Percentiles rank a stretch among this genome's conserved stretches.
Conservation (phyloP, 2,797 vertebrate genomes). For the Pseudomugil tenellus region DNA sequence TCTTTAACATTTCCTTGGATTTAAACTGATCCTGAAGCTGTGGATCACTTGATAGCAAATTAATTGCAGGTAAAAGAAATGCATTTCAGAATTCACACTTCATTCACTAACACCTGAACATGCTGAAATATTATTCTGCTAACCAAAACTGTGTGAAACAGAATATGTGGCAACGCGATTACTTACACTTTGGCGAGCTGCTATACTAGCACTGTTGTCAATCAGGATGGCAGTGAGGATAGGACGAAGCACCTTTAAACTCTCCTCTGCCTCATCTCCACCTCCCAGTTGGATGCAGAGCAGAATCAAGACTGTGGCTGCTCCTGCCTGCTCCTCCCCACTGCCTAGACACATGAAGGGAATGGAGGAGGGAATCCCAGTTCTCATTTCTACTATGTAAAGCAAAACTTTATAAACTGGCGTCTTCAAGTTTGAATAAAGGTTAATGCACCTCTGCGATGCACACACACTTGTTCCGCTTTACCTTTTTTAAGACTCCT, state of each 20-base stretch:
- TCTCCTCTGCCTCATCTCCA: conserved; percentile 87
- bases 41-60: not conserved
- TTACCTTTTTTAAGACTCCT: conserved; percentile 86
- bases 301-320: conserved; percentile 86
- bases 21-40: not conserved
- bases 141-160: not conserved
- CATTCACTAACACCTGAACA: too few species aligned
- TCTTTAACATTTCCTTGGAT: not conserved
- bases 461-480: not conserved
- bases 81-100: not conserved
- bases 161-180: not conserved
- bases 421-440: not conserved
- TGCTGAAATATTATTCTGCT: too few species aligned
- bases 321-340: conserved; percentile 91
- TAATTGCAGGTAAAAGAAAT: not conserved
- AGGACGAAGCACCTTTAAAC: conserved; percentile 87
- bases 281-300: conserved; percentile 94
- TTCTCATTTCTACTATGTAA: not conserved
- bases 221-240: conserved; percentile 86
- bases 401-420: not conserved
- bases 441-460: not conserved
- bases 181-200: conserved; percentile 92
- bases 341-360: conserved; percentile 79
- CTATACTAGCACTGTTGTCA: conserved; percentile 84
- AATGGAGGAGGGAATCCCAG: too few species aligned